phyloP scores from a whole-genome alignment of 2,888 invertebrate species.

The Drosophila meridionalis region DNA sequence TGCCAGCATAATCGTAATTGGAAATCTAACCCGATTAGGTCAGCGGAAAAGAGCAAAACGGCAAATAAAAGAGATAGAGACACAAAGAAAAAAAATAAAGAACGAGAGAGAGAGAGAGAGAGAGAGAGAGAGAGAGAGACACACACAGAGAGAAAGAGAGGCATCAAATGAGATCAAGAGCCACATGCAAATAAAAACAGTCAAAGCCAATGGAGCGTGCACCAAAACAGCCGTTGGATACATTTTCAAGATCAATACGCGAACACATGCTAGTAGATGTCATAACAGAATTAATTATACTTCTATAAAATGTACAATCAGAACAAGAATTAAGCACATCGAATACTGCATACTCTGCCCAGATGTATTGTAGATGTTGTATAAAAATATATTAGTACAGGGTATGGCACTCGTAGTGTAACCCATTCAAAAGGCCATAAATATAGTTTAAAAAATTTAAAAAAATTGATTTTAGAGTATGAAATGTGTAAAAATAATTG shows the following conservation, averaged over 20 bases:
- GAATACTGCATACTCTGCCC: background rate
- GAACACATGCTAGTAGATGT: constrained; percentile 2
- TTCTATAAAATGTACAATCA: background rate
- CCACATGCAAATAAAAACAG: constrained; percentile 6
- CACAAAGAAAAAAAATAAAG: no score
- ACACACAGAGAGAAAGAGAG: constrained; percentile 1
- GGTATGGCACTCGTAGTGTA: background rate
- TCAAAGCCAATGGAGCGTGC: constrained; percentile 58
- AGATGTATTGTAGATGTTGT: background rate
- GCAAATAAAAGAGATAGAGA: background rate
- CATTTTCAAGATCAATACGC: constrained; percentile 64
- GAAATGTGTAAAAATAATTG: no score
- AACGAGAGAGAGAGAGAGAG: constrained; percentile 8
- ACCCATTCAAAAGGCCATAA: background rate
- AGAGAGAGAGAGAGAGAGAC: constrained; percentile 1
- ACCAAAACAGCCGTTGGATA: constrained; percentile 54
- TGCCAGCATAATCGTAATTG: constrained; percentile 69
- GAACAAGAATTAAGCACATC: background rate
- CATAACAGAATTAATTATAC: background rate
- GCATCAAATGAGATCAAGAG: constrained; percentile 2
- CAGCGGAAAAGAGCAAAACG: constrained; percentile 35
- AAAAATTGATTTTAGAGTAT: no score
- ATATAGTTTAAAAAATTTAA: background rate
- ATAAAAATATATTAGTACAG: background rate
- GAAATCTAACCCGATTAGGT: constrained; percentile 70